These are phyloP conservation scores for Agriotes lineatus DNA, from an alignment of 2,888 invertebrate species.

Conservation along the genomic window DNA sequence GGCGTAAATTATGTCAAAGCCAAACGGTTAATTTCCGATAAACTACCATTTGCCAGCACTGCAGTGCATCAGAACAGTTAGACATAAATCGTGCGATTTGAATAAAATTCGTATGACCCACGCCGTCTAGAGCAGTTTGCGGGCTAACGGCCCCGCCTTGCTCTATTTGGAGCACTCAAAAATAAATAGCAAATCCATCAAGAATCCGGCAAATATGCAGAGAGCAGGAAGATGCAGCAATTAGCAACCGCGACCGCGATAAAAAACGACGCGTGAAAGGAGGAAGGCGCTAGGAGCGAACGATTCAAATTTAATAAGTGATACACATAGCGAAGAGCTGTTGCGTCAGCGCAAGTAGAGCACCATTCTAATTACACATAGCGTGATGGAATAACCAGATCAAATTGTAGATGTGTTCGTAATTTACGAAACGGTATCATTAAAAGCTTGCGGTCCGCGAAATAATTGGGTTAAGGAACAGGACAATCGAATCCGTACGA, in stretches of 20 bases:
- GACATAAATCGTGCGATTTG: no score
- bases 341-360: slow-evolving; percentile 24
- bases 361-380: slow-evolving; percentile 23
- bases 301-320: neutral
- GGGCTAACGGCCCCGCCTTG: no score
- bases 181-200: neutral
- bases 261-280: slow-evolving; percentile 3
- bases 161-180: neutral
- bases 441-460: neutral
- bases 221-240: slow-evolving; percentile 5
- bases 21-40: no score
- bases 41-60: no score
- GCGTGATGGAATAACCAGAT: slow-evolving; percentile 21
- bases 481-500: no score
- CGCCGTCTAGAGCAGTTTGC: no score
- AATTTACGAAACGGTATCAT: neutral
- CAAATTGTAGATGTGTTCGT: slow-evolving; percentile 1
- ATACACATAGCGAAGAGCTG: neutral
- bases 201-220: neutral
- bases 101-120: no score
- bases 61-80: no score
- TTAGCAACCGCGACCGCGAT: neutral
- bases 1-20: no score
- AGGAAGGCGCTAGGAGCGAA: neutral
- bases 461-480: neutral